These are phyloP conservation scores for Oegoconia quadripuncta DNA, from an alignment of 2,888 invertebrate genomes.

Conservation along the genomic window DNA sequence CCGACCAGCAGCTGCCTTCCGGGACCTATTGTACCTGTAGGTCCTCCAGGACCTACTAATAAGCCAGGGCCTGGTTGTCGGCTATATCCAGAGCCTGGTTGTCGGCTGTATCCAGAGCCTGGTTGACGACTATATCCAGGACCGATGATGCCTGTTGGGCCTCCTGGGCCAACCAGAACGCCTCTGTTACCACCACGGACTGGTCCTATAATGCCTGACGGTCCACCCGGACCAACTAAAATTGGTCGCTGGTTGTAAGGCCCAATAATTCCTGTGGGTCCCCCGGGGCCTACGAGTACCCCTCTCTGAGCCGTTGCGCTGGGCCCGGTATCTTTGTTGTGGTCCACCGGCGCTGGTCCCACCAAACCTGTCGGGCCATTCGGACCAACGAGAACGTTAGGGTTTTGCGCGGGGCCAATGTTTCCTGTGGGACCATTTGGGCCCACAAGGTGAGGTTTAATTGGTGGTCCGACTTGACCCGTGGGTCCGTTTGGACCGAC, in stretches of 20 bases:
- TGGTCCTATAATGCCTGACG: slow-evolving; percentile 62
- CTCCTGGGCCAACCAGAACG: slow-evolving; percentile 51
- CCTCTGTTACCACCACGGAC: slow-evolving; percentile 5
- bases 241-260: slow-evolving; percentile 30
- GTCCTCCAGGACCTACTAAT: slow-evolving; percentile 65
- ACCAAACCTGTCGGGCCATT: slow-evolving; percentile 65
- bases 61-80: slow-evolving; percentile 28
- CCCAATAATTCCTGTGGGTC: slow-evolving; percentile 54
- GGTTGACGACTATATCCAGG: slow-evolving; percentile 29
- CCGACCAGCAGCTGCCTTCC: slow-evolving; percentile 65
- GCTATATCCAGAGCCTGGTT: slow-evolving; percentile 32
- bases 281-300: slow-evolving; percentile 51
- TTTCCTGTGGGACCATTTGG: slow-evolving; percentile 54
- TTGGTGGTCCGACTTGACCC: slow-evolving; percentile 30
- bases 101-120: too few relatives aligned
- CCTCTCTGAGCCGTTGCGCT: slow-evolving; percentile 22
- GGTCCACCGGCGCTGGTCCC: slow-evolving; percentile 16
- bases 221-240: slow-evolving; percentile 68
- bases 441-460: slow-evolving; percentile 50
- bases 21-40: slow-evolving; percentile 49
- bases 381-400: slow-evolving; percentile 41
- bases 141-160: slow-evolving; percentile 67
- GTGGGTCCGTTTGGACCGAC: slow-evolving; percentile 38
- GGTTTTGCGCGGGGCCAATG: slow-evolving; percentile 19
- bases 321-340: slow-evolving; percentile 12